A percentile compares a stretch with the other conserved stretches of the same genome.
These are phyloP conservation scores for Chelidonichthys spinosus DNA, from an alignment of 2,797 vertebrate species.

Conservation along the genomic window DNA sequence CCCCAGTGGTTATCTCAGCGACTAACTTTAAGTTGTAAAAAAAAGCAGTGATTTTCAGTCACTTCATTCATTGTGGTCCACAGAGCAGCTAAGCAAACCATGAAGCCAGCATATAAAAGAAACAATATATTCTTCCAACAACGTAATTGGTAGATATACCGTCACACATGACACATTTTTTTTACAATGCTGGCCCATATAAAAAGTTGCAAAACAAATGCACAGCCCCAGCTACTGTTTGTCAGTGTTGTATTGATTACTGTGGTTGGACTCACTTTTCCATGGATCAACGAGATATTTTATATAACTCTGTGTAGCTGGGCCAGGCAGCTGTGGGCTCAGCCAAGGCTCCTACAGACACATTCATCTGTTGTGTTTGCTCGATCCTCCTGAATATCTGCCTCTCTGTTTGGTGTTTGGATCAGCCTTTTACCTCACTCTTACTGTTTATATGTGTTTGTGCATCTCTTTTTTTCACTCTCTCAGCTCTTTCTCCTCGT, in stretches of 20 bases:
- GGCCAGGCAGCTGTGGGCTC: conserved; percentile 33
- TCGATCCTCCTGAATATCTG: conserved; percentile 30
- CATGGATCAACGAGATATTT: conserved; percentile 68
- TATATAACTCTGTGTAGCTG: conserved; percentile 65
- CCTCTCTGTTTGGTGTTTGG: conserved; percentile 38
- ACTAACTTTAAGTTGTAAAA: background rate
- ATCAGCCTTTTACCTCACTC: conserved; percentile 42
- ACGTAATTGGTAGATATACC: background rate
- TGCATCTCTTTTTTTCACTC: background rate
- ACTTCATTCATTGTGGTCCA: background rate
- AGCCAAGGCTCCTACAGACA: conserved; percentile 11
- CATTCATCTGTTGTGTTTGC: conserved; percentile 38
- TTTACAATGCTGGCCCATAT: conserved; percentile 3
- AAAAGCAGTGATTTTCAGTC: background rate
- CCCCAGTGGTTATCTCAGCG: background rate
- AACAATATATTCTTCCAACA: background rate
- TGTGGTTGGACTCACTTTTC: conserved; percentile 57
- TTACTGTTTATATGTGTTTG: conserved; percentile 35
- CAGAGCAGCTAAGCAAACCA: background rate
- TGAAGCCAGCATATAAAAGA: background rate
- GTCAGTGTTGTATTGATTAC: conserved; percentile 71
- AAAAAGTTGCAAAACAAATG: conserved; percentile 46
- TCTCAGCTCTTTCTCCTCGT: conserved; percentile 39
- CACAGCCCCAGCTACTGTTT: conserved; percentile 27
- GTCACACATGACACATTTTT: conserved; percentile 5